phyloP scores from a whole-genome alignment of 2,113 vertebrate species.

The Tragelaphus strepsiceros region DNA sequence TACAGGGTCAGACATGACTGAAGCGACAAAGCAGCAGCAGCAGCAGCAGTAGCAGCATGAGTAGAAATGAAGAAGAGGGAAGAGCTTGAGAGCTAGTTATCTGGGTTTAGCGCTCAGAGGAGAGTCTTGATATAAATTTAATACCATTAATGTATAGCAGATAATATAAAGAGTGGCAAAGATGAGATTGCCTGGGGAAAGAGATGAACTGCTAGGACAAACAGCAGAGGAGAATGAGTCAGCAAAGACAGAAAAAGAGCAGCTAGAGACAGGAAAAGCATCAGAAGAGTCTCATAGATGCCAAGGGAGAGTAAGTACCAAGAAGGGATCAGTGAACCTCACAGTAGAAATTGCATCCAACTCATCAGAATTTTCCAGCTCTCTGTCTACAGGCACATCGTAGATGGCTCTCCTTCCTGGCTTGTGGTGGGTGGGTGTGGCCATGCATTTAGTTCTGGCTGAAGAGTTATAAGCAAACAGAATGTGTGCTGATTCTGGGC shows the following conservation, averaged over 20 bases:
- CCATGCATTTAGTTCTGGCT: background rate
- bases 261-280: background rate
- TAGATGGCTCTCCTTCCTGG: background rate
- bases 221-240: background rate
- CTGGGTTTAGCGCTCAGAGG: background rate
- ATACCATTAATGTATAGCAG: background rate
- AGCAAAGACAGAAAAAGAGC: background rate
- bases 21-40: background rate
- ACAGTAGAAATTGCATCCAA: background rate
- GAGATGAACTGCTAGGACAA: background rate
- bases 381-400: background rate
- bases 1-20: background rate
- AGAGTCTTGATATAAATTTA: background rate
- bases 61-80: background rate
- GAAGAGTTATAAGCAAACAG: background rate
- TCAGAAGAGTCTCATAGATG: background rate
- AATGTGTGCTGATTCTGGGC: background rate
- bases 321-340: background rate
- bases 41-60: background rate
- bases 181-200: background rate
- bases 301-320: background rate
- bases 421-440: background rate
- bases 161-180: background rate
- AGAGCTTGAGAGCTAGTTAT: background rate
- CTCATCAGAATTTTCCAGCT: background rate